A percentile compares a stretch with the other conserved stretches of the same genome.
Conservation (phyloP, 1,140 invertebrate species). For the Drosophila funebris region DNA sequence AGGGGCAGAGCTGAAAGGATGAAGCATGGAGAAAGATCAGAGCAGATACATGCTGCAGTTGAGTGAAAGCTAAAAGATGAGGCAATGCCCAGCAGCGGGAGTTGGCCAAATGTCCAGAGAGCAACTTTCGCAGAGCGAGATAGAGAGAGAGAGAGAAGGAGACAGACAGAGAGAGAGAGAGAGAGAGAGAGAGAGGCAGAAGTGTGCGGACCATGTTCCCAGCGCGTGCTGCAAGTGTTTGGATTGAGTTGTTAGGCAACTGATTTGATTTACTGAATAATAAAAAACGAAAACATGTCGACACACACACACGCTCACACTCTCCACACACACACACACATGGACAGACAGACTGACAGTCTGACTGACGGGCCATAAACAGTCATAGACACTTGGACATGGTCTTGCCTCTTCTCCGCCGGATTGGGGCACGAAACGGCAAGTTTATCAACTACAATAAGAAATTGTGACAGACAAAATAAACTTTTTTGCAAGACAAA, state of each 20-base stretch:
- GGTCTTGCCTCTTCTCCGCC: conserved; percentile 15
- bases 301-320: conserved; percentile 45
- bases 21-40: not conserved
- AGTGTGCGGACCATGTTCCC: conserved; percentile 43
- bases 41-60: conserved; percentile 9
- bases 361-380: conserved; percentile 64
- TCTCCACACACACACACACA: conserved; percentile 31
- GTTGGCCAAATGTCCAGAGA: not conserved
- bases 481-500: conserved; percentile 61
- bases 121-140: not conserved
- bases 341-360: conserved; percentile 18
- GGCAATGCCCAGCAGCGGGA: conserved; percentile 2
- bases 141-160: not conserved
- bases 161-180: not conserved
- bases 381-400: conserved; percentile 78
- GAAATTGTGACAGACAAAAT: conserved; percentile 71
- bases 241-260: conserved; percentile 82
- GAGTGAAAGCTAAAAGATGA: conserved; percentile 13
- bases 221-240: conserved; percentile 77
- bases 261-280: conserved; percentile 82
- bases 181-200: not conserved
- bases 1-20: conserved; percentile 9
- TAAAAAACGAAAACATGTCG: conserved; percentile 72
- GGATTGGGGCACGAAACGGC: conserved; percentile 45
- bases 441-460: conserved; percentile 80